Evolutionary conservation across 2,888 invertebrate genomes (phyloP).

Genomic region (Nemotelus nigrinus): DNA sequence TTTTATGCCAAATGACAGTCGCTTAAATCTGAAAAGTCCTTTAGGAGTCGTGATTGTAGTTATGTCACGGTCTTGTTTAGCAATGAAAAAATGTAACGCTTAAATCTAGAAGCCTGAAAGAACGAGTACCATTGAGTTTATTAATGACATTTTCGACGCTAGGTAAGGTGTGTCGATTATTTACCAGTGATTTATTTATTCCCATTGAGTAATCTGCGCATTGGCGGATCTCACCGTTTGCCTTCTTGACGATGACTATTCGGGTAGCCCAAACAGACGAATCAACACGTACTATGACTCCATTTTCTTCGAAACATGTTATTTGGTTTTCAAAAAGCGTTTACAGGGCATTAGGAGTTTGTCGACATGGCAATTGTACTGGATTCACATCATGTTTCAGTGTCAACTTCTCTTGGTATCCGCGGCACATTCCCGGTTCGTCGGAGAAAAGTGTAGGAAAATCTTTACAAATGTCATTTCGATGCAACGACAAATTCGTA

Average conservation of each 20-base stretch:
- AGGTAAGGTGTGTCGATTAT: conserved; percentile 12
- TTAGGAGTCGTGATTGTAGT: not conserved
- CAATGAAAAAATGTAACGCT: not conserved
- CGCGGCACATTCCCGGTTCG: no score
- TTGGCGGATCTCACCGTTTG: not conserved
- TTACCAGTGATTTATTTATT: not conserved
- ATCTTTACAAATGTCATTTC: no score
- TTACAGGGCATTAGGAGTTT: no score
- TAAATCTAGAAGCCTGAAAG: not conserved
- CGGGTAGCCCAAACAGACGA: conserved; percentile 3
- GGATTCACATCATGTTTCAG: not conserved
- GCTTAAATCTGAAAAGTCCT: conserved; percentile 12
- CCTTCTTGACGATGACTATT: not conserved
- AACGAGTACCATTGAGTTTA: not conserved
- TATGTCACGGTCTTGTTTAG: not conserved
- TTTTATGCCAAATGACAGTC: conserved; percentile 3
- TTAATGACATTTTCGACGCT: not conserved
- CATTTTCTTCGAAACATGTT: not conserved
- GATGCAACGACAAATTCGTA: not conserved
- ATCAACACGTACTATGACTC: conserved; percentile 13
- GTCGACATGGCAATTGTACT: not conserved
- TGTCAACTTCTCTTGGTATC: no score
- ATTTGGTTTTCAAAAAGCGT: not conserved
- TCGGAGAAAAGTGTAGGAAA: no score
- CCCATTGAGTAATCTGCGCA: not conserved